Evolutionary conservation across 2,113 vertebrate species (phyloP), one percentile per base, ranked within the genome.

Genomic region (Ivindomyrus marchei): DNA sequence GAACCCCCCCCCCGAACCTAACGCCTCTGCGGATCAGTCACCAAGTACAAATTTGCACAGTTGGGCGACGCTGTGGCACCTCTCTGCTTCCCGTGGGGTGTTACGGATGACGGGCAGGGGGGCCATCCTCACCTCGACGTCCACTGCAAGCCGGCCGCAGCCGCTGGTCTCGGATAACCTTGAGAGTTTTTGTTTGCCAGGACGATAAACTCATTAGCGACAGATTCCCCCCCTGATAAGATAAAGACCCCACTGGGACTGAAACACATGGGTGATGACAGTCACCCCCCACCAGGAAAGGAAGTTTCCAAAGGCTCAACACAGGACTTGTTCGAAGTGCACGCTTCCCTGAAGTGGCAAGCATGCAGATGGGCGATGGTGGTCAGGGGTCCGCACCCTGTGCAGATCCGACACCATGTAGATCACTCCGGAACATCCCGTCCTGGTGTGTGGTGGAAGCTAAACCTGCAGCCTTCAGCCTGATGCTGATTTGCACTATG

Each of bases 201-300:
- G 92, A 91, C 74, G 93, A 92, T 87, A 17, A 93, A 90, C 90
- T 91, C 11, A 92, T 95, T 94, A 95, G 92, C 92, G 89, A 94
- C 90, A 90, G 89, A 90, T 89, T 91, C 92, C 93, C 1, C 15
- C 15, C 36, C 17, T 39, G 31, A 92, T 94, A 92, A 85, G 36
- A 91, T 58, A 93, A 92, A 93, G 90, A 91, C 93, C 92, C 93
- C 91, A 90, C 31, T 92, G 93, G 88, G 24, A 66, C 15, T 70
- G 45, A 45, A 31, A 46, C 85, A 93, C 39, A 8, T 62, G 91
- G 93, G 90, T 88, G 80, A 90, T 87, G 91, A 91, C 93, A 93
- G 93, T 92, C 91, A 94, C 1, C 91, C 89, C 5, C 94, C 94
- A 90, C 88, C 91, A 92, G 91, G 94, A 96, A 96, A 89, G 90